phyloP scores from a whole-genome alignment of 2,113 vertebrate genomes.

The Forbesichthys agassizii region DNA sequence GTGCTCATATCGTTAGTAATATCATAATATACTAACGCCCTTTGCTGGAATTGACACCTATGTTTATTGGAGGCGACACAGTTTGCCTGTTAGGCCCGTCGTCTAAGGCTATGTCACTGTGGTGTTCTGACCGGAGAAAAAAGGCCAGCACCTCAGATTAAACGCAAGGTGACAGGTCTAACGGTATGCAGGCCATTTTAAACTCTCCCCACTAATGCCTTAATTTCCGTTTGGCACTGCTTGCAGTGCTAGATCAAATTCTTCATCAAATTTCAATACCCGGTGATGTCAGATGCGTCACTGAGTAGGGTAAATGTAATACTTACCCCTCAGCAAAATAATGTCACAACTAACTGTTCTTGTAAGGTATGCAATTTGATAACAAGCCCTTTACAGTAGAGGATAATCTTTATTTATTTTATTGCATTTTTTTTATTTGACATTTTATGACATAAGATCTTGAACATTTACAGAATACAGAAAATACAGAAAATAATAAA shows the following conservation, averaged over 20 bases:
- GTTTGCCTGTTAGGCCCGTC: not conserved
- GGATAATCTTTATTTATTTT: too few relatives aligned
- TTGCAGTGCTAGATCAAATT: constrained; percentile 2
- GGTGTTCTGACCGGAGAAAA: not conserved
- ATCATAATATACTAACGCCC: not conserved
- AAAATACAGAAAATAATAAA: too few relatives aligned
- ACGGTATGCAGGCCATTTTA: constrained; percentile 1
- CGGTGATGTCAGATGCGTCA: constrained; percentile 24
- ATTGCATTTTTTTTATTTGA: too few relatives aligned
- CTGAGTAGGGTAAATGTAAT: constrained; percentile 18
- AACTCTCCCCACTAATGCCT: not conserved
- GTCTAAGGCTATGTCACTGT: constrained; percentile 5
- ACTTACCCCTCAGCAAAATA: not conserved
- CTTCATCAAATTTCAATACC: not conserved
- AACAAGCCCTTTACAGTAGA: too few relatives aligned
- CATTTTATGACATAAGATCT: too few relatives aligned
- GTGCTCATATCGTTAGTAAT: not conserved
- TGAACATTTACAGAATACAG: too few relatives aligned
- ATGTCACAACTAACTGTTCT: not conserved
- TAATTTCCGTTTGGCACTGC: not conserved
- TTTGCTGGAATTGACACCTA: not conserved
- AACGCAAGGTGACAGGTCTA: constrained; percentile 1
- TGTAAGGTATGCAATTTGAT: not conserved
- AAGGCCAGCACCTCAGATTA: constrained; percentile 1
- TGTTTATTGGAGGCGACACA: not conserved